Evolutionary conservation across 2,888 invertebrate genomes (phyloP).

Genomic region (Cosmia pyralina): DNA sequence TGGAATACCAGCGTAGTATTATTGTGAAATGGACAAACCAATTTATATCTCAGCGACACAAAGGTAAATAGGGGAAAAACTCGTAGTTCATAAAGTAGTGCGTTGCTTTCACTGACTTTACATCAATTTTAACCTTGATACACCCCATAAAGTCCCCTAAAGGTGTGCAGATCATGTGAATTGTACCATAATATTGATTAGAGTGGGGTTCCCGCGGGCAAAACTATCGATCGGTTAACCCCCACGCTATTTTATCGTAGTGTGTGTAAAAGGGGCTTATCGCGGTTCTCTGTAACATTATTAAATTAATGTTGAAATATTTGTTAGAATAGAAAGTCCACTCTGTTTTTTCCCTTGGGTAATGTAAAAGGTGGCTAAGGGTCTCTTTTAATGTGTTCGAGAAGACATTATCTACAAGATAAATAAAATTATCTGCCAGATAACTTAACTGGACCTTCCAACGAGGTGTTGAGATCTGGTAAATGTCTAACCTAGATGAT

Average conservation of each 20-base stretch:
- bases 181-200: conserved; percentile 55
- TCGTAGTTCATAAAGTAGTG: background rate
- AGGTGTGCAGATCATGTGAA: conserved; percentile 38
- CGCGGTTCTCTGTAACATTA: conserved; percentile 13
- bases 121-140: conserved; percentile 44
- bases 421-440: background rate
- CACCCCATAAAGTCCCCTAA: conserved; percentile 34
- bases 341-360: background rate
- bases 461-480: background rate
- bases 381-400: no score
- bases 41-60: background rate
- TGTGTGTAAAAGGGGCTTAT: conserved; percentile 30
- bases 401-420: background rate
- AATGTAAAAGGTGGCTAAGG: background rate
- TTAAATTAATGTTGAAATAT: conserved; percentile 10
- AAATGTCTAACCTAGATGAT: background rate
- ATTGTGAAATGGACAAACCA: background rate
- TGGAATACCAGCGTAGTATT: background rate
- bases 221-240: conserved; percentile 59
- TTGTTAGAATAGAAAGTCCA: background rate
- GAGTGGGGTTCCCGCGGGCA: conserved; percentile 61
- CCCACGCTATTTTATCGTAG: conserved; percentile 15
- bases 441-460: no score
- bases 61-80: background rate
- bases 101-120: conserved; percentile 13